A percentile compares a stretch with the other conserved stretches of the same genome.
phyloP scores from a whole-genome alignment of 2,797 vertebrate species.

The Prionace glauca region DNA sequence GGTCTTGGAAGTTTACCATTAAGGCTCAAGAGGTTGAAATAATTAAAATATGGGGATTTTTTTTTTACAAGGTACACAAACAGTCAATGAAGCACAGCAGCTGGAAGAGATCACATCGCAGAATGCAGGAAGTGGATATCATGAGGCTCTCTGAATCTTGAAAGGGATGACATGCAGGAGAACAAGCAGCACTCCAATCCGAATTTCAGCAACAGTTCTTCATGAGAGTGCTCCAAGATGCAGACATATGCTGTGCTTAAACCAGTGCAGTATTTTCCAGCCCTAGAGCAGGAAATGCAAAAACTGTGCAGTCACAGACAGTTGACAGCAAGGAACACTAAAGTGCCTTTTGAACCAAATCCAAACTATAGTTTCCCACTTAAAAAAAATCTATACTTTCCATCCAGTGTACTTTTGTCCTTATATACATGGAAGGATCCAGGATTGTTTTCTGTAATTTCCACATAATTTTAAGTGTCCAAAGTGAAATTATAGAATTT shows the following conservation, averaged over 20 bases:
- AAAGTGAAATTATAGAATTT: not conserved
- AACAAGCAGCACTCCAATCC: slow-evolving; percentile 37
- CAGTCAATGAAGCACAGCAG: slow-evolving; percentile 39
- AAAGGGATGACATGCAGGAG: slow-evolving; percentile 38
- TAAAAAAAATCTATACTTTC: slow-evolving; percentile 20
- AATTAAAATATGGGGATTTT: slow-evolving; percentile 14
- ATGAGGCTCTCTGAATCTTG: slow-evolving; percentile 38
- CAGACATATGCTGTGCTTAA: slow-evolving; percentile 38
- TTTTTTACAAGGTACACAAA: slow-evolving; percentile 34
- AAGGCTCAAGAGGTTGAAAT: not conserved
- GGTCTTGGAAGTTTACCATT: not conserved
- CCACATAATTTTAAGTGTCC: not conserved
- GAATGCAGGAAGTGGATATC: slow-evolving; percentile 38
- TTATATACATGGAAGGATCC: not conserved
- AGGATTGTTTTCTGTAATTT: slow-evolving; percentile 7
- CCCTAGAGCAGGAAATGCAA: slow-evolving; percentile 38
- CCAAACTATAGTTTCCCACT: slow-evolving; percentile 17
- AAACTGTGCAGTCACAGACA: slow-evolving; percentile 38
- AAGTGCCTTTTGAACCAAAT: slow-evolving; percentile 37
- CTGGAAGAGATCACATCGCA: slow-evolving; percentile 38
- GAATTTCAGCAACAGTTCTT: slow-evolving; percentile 38
- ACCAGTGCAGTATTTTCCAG: slow-evolving; percentile 38
- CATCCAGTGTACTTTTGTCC: not conserved
- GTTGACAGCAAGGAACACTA: slow-evolving; percentile 32
- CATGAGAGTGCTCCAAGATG: slow-evolving; percentile 38